Percentiles rank a stretch among this genome's conserved stretches.
Conservation (phyloP, 2,888 invertebrate genomes). For the Neoascia interrupta region DNA sequence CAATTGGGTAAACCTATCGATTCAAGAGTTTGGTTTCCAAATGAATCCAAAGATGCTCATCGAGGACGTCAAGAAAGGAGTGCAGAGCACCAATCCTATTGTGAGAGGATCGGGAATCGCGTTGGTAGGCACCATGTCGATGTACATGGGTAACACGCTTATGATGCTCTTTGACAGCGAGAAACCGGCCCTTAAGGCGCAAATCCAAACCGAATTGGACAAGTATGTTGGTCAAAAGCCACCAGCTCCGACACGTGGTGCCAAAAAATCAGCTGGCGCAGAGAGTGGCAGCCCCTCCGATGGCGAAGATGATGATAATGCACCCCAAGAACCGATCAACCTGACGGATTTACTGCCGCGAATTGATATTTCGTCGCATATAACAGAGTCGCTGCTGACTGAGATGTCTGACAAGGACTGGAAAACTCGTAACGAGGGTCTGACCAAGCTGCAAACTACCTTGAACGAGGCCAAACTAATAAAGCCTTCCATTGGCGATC, state of each 20-base stretch:
- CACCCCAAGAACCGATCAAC: constrained; percentile 79
- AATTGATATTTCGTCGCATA: constrained; percentile 89
- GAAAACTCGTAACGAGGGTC: constrained; percentile 85
- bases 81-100: constrained; percentile 91
- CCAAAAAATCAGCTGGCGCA: constrained; percentile 72
- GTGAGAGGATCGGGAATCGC: constrained; percentile 88
- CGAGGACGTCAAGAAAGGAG: constrained; percentile 89
- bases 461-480: constrained; percentile 87
- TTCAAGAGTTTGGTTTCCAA: constrained; percentile 92
- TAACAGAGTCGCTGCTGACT: constrained; percentile 89
- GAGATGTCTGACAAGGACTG: constrained; percentile 95
- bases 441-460: constrained; percentile 79
- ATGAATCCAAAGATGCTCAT: constrained; percentile 87
- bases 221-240: constrained; percentile 88
- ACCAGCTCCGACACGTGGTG: constrained; percentile 86
- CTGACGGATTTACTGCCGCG: constrained; percentile 87
- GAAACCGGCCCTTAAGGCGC: constrained; percentile 90
- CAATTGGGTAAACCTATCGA: constrained; percentile 88
- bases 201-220: constrained; percentile 92
- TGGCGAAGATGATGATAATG: constrained; percentile 62
- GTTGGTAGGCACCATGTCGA: constrained; percentile 85
- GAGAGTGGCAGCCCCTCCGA: constrained; percentile 72
- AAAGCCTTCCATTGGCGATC: constrained; percentile 90
- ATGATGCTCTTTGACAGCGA: constrained; percentile 91
- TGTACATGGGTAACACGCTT: constrained; percentile 88